Evolutionary conservation across 2,113 vertebrate species (phyloP).

Genomic region (Myrmecophaga tridactyla): DNA sequence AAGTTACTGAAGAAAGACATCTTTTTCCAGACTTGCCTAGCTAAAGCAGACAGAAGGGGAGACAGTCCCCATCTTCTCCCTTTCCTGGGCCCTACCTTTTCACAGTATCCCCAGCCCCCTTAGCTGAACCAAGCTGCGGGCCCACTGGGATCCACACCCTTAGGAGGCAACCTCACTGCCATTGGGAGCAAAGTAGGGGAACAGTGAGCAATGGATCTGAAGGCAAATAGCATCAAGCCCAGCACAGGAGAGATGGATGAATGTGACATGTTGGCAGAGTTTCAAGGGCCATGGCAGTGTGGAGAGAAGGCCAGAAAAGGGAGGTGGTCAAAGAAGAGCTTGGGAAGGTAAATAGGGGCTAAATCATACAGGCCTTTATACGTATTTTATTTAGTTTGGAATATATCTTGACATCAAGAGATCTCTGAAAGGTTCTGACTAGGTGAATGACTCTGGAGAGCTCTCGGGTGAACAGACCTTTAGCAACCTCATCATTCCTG

Average conservation of each 20-base stretch:
- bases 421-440: neutral
- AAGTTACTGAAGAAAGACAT: neutral
- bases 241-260: neutral
- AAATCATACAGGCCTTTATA: neutral
- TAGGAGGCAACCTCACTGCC: neutral
- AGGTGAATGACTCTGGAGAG: neutral
- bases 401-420: neutral
- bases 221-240: neutral
- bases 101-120: neutral
- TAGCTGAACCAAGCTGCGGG: neutral
- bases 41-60: neutral
- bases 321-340: neutral
- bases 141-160: neutral
- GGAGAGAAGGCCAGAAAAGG: neutral
- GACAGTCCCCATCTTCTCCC: neutral
- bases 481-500: no score
- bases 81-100: neutral
- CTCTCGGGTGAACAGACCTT: neutral
- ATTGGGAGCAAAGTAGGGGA: neutral
- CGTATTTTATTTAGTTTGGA: neutral
- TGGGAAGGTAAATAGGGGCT: neutral
- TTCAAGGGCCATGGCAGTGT: neutral
- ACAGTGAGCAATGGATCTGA: neutral
- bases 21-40: neutral
- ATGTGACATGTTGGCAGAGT: fast-evolving